Base-by-base conservation (phyloP, 2,113 vertebrate species). In the Hirundichthys speculiger region DNA sequence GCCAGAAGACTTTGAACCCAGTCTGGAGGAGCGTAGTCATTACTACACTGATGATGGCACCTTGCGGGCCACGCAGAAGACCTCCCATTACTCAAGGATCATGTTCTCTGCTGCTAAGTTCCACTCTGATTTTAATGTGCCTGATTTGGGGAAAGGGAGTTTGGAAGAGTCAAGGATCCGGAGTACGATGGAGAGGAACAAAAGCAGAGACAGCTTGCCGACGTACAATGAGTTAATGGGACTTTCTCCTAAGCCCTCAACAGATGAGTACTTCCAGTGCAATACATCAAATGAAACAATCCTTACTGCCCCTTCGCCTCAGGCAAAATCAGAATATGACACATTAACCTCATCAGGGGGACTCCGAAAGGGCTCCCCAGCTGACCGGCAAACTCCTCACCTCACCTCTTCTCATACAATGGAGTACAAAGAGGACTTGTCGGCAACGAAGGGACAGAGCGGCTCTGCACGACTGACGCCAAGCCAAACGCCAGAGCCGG, bases 221-320 rank as follows among this genome's bases (percentile, higher is more conserved):
- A 88, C 95, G 0, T 97, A 94, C 10, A 94, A 92, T 0, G 96
- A 98, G 59, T 92, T 97, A 85, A 96, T 93, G 86, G 93, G 95
- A 83, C 93, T 96, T 88, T 94, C 94, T 64, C 81, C 95, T 19
- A 97, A 97, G 88, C 91, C 95, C 77, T 91, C 94, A 25, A 84
- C 94, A 1, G 96, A 98, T 72, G 96, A 98, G 91, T 99, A 98
- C 89, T 98, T 99, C 90, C 96, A 99, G 92, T 98, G 97, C 90
- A 98, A 96, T 94, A 97, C 96, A 49, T 98, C 97, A 75, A 97
- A 97, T 43, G 98, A 99, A 94, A 97, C 97, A 45, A 93, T 96
- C 88, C 94, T 97, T 80, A 96, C 96, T 4, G 96, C 94, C 73
- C 96, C 97, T 1, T 96, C 96, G 19, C 96, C 96, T 74, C 91